phyloP scores from a whole-genome alignment of 2,797 vertebrate genomes.

The Natrix natrix region DNA sequence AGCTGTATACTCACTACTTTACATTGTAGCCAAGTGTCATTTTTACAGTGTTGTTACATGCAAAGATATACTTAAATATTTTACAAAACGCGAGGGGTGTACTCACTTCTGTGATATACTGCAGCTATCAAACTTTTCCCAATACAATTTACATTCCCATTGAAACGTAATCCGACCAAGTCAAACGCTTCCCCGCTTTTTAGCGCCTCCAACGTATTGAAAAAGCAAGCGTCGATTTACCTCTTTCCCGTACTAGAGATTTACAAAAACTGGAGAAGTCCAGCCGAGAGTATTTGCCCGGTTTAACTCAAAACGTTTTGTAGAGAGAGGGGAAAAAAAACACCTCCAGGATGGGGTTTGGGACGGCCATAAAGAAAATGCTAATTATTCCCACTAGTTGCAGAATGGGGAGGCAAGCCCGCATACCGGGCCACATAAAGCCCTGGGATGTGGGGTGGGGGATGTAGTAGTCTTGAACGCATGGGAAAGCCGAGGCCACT shows the following conservation, averaged over 20 bases:
- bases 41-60: too few species aligned
- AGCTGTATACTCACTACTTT: too few species aligned
- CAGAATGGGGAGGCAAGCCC: neutral
- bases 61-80: too few species aligned
- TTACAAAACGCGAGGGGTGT: too few species aligned
- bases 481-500: too few species aligned
- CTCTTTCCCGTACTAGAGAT: neutral
- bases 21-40: too few species aligned
- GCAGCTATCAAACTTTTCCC: neutral
- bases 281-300: neutral
- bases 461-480: neutral
- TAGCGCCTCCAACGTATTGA: neutral
- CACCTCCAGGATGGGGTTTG: neutral
- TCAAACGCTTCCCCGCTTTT: neutral
- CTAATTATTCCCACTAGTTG: neutral
- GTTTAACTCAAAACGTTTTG: neutral
- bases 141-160: neutral
- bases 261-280: neutral
- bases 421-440: conserved; percentile 13
- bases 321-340: too few species aligned
- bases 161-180: neutral
- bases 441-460: neutral
- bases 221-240: neutral
- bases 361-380: neutral
- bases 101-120: too few species aligned